phyloP scores from a whole-genome alignment of 2,888 invertebrate species.

The Ferrisia virgata region DNA sequence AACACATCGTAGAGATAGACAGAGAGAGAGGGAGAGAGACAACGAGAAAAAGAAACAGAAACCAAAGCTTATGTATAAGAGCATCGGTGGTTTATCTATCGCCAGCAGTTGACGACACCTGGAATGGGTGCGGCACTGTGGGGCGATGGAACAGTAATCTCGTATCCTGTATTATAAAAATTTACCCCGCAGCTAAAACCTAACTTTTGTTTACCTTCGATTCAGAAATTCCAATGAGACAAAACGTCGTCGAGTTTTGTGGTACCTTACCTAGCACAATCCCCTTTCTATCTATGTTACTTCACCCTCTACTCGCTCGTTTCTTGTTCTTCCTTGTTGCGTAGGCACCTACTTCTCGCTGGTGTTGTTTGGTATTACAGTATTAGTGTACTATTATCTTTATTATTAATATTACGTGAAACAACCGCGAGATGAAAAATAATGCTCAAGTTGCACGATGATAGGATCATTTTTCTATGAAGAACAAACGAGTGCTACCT shows the following conservation, averaged over 20 bases:
- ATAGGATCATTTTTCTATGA: neutral
- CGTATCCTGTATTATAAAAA: neutral
- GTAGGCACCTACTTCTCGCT: too few relatives aligned
- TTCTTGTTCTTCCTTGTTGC: too few relatives aligned
- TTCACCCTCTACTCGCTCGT: neutral
- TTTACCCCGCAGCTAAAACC: neutral
- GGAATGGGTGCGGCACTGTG: neutral
- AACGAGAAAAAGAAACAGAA: neutral
- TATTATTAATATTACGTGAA: neutral
- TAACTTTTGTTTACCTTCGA: neutral
- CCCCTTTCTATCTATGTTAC: neutral
- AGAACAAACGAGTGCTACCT: neutral
- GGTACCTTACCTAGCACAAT: neutral
- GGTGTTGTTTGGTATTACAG: too few relatives aligned
- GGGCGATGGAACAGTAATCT: too few relatives aligned
- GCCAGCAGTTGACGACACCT: neutral
- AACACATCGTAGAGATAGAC: neutral
- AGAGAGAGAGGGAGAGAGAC: too few relatives aligned
- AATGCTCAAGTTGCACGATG: neutral
- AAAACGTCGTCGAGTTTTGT: neutral
- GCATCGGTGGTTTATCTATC: neutral
- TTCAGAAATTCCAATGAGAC: slow-evolving; percentile 1
- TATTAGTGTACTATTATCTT: neutral
- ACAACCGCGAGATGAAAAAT: neutral
- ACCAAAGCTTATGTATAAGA: neutral